phyloP scores from a whole-genome alignment of 2,113 vertebrate species.

The Elephas maximus region DNA sequence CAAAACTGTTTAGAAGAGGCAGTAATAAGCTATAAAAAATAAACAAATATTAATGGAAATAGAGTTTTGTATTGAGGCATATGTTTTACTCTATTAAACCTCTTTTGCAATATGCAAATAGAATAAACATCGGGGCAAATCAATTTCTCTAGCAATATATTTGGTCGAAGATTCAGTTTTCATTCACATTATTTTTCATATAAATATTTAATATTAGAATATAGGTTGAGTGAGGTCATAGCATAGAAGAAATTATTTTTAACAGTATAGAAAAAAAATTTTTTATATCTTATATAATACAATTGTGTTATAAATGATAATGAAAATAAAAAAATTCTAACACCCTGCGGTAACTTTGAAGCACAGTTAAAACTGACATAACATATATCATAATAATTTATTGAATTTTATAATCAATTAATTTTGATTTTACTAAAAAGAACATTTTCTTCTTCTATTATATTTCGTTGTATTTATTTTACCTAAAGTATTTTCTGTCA shows the following conservation, averaged over 20 bases:
- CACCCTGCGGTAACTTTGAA: neutral
- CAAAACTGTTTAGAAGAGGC: neutral
- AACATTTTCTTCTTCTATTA: neutral
- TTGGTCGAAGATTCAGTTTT: neutral
- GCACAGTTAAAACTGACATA: neutral
- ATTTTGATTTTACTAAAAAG: neutral
- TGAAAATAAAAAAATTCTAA: neutral
- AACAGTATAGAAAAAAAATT: neutral
- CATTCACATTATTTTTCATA: neutral
- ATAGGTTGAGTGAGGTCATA: neutral
- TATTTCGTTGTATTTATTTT: neutral
- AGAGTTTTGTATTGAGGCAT: neutral
- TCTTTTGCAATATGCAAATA: neutral
- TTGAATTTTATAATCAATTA: neutral
- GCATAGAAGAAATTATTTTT: neutral
- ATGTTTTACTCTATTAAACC: neutral
- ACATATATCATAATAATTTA: neutral
- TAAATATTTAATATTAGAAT: neutral
- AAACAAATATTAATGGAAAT: neutral
- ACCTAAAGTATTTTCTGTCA: neutral
- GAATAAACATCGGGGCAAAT: neutral
- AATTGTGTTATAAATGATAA: neutral
- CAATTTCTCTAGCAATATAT: neutral
- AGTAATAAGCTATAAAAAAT: neutral
- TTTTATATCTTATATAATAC: neutral